Evolutionary conservation across 1,140 invertebrate genomes (phyloP).

Genomic region (Liolophura sinensis): DNA sequence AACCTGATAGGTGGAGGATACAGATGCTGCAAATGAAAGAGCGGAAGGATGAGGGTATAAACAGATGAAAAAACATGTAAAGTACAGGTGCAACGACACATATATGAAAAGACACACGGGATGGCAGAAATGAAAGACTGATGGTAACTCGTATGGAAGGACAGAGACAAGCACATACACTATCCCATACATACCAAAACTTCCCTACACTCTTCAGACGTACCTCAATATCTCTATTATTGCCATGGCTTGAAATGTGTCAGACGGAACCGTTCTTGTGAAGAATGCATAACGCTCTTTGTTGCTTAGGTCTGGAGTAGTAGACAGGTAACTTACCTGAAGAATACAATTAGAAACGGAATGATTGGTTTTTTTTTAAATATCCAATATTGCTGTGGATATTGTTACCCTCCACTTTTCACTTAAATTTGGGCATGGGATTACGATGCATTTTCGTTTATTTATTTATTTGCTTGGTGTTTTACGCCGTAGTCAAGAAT

Average conservation of each 20-base stretch:
- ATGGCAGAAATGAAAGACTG: neutral
- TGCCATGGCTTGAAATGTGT: slow-evolving; percentile 73
- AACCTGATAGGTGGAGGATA: too few relatives aligned
- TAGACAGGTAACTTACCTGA: slow-evolving; percentile 74
- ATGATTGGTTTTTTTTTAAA: neutral
- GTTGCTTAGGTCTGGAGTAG: slow-evolving; percentile 67
- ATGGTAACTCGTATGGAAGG: neutral
- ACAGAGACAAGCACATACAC: neutral
- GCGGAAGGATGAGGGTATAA: too few relatives aligned
- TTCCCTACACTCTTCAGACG: neutral
- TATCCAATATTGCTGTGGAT: neutral
- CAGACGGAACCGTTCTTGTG: slow-evolving; percentile 68
- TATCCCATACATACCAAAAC: neutral
- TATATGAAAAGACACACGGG: neutral
- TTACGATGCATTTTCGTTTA: too few relatives aligned
- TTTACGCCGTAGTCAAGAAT: too few relatives aligned
- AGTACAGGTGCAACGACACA: neutral
- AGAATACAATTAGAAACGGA: slow-evolving; percentile 2
- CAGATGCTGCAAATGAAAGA: too few relatives aligned
- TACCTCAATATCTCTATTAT: slow-evolving; percentile 67
- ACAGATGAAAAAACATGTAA: too few relatives aligned
- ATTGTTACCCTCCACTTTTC: too few relatives aligned
- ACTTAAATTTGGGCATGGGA: too few relatives aligned
- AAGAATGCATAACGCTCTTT: slow-evolving; percentile 69
- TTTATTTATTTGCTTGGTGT: too few relatives aligned